Evolutionary conservation across 1,140 invertebrate species (phyloP).

Genomic region (Drosophila eugracilis): DNA sequence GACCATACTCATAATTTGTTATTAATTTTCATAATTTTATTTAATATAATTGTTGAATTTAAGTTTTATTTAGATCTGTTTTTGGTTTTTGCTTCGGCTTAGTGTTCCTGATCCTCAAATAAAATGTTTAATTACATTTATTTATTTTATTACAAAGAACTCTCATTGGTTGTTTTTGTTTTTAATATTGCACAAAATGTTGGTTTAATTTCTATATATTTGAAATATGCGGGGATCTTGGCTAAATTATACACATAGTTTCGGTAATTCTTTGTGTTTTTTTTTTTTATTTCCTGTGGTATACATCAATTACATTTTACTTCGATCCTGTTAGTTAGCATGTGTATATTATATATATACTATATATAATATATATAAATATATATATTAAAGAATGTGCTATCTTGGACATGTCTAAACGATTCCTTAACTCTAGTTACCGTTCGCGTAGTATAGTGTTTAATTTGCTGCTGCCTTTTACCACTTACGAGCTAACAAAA

Average conservation of each 20-base stretch:
- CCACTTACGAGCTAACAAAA: conserved; percentile 62
- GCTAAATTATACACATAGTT: conserved; percentile 67
- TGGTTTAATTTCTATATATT: conserved; percentile 22
- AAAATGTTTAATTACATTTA: conserved; percentile 62
- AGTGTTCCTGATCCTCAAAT: conserved; percentile 48
- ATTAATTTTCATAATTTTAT: conserved; percentile 75
- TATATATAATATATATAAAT: conserved; percentile 13
- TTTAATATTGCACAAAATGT: conserved; percentile 25
- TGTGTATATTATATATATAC: conserved; percentile 13
- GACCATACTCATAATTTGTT: conserved; percentile 1
- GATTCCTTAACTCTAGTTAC: conserved; percentile 39
- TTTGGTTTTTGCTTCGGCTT: conserved; percentile 9
- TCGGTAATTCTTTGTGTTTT: conserved; percentile 22
- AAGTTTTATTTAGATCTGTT: conserved; percentile 55
- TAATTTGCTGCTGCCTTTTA: conserved; percentile 17
- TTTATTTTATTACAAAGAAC: conserved; percentile 59
- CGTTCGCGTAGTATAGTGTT: conserved; percentile 26
- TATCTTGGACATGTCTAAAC: conserved; percentile 62
- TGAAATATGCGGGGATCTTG: conserved; percentile 35
- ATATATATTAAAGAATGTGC: conserved; percentile 65
- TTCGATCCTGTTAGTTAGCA: conserved; percentile 32
- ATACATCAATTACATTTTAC: conserved; percentile 73
- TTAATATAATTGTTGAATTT: conserved; percentile 77
- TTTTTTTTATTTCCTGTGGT: conserved; percentile 27
- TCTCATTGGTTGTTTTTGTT: conserved; percentile 12